These are phyloP conservation scores for Phocoena phocoena DNA, from an alignment of 2,113 vertebrate genomes.

Conservation along the genomic window DNA sequence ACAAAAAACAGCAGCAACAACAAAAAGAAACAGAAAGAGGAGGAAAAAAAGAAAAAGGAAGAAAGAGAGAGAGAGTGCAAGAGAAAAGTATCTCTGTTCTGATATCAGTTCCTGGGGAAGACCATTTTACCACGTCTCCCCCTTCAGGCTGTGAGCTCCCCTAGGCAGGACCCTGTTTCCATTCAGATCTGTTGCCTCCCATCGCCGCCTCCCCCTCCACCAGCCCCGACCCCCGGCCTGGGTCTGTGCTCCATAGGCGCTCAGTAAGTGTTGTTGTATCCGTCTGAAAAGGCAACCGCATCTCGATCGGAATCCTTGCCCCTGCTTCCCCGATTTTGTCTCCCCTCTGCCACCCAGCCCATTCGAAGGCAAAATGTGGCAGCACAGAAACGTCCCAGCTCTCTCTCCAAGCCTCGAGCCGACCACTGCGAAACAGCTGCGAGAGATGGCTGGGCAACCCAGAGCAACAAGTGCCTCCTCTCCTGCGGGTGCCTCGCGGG, in stretches of 20 bases:
- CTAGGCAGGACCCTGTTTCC: background rate
- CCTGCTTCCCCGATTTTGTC: background rate
- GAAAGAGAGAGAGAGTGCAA: too few relatives aligned
- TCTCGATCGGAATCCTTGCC: background rate
- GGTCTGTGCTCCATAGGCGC: background rate
- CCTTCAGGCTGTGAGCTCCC: background rate
- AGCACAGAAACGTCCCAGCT: background rate
- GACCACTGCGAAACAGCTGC: background rate
- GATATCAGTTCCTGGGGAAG: background rate
- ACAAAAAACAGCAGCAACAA: background rate
- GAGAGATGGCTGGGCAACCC: background rate
- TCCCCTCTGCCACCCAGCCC: background rate
- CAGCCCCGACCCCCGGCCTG: background rate
- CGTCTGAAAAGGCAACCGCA: background rate
- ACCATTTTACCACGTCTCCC: background rate
- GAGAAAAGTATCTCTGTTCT: background rate
- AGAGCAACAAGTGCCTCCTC: slow-evolving; percentile 69
- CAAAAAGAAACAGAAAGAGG: background rate
- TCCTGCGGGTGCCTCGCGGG: background rate
- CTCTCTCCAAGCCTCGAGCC: background rate
- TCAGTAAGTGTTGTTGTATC: background rate
- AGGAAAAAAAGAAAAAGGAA: fast-evolving
- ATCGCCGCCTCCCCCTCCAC: too few relatives aligned
- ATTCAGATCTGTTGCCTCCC: background rate
- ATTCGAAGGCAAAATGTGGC: slow-evolving; percentile 1